Evolutionary conservation across 2,888 invertebrate genomes (phyloP), one percentile per base, ranked within the genome.

Genomic region (Hermodice carunculata): DNA sequence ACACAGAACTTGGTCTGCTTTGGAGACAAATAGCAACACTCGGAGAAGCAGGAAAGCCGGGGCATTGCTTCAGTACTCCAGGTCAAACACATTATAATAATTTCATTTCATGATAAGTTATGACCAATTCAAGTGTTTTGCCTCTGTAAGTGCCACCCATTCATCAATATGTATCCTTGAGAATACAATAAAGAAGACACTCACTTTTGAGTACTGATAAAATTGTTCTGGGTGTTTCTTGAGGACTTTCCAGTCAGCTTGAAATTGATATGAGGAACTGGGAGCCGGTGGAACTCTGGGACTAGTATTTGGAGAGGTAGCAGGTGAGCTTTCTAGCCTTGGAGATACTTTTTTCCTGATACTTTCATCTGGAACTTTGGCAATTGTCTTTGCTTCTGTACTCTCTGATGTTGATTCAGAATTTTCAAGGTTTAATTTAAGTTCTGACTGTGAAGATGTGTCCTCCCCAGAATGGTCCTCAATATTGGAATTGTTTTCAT

Each of bases 151-250:
- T n/a, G n/a, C n/a, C 40, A 37, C 40, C 11, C 17, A 17, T 37
- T 46, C 8, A 11, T n/a, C 46, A n/a, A 46, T 19, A 22, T 14
- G 17, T 53, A n/a, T 17, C 6, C 19, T n/a, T 6, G 26, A 19
- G 53, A 19, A 17, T 19, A 32, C 19, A 22, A 32, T 19, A 31
- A 22, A 40, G 32, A 28, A 14, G 17, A 31, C 11, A 37, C 44
- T 26, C 42, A 84, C 84, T 78, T 80, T 79, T 42, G 83, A 74
- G 69, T 84, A 84, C 29, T 74, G 57, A 67, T 77, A 80, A 62
- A 83, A 80, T 6, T 73, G 64, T 14, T 76, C 69, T 4, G 66
- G 60, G 34, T 79, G 70, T 54, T 74, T 70, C 59, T 78, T 82
- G 24, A 84, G 64, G 24, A 69, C 56, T 67, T 79, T 80, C 73